Base-by-base conservation (phyloP, 1,140 invertebrate species). In the Arion vulgaris region DNA sequence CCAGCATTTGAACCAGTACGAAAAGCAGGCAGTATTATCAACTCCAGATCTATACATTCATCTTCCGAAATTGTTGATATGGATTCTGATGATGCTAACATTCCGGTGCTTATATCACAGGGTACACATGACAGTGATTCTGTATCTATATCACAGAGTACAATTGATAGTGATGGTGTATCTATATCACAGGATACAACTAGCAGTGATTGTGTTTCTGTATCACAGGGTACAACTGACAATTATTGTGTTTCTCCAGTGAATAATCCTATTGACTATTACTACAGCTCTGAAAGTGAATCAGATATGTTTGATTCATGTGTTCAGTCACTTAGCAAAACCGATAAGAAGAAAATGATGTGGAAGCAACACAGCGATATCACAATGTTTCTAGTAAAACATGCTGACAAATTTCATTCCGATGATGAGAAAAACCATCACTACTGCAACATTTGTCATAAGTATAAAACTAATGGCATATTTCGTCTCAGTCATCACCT, bases 251-350 rank as follows among this genome's bases (percentile, higher is more conserved):
- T 28, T 1, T 32, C 68, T 23, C 36, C 9, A 23, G 36, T 4
- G 19, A 32, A 17, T 2, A 26, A 57, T 19, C 23, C 23, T 57
- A 28, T 34, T 5, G 72, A 74, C 1, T 74, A 45, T 28, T n/a
- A 77, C 28, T 77, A 77, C 51, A 77, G 75, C 38, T 77, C 75
- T 28, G 75, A 77, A 36, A 77, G 51, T 62, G 75, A 77, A 26
- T 34, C 49, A 7, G 75, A 77, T 36, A 32, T 77, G 45, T 62
- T 77, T 51, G 75, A 51, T 17, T 28, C n/a, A 36, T 32, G 17
- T 28, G 71, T 23, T 28, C 28, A 74, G 11, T 49, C 26, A 13
- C 17, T 36, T 17, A 74, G 32, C 51, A 77, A 28, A 77, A 1
- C 32, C 32, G 51, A 26, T 41, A 28, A 53, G 13, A 57, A 53